These are phyloP conservation scores for Cydia fagiglandana DNA, from an alignment of 1,140 invertebrate genomes.

Conservation along the genomic window DNA sequence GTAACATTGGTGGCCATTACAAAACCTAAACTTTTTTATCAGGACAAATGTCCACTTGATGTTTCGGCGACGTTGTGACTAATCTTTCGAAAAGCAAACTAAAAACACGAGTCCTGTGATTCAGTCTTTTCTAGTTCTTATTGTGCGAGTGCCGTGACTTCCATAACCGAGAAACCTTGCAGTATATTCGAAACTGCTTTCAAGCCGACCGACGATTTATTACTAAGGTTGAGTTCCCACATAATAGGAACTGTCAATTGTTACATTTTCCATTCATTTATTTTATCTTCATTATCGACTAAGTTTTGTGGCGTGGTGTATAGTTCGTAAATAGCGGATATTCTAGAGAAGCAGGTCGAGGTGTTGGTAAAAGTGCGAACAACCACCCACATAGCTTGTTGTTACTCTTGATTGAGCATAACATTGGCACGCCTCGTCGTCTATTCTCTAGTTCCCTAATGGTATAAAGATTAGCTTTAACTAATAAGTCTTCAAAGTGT, in stretches of 20 bases:
- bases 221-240: constrained; percentile 69
- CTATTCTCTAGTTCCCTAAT: constrained; percentile 59
- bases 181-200: constrained; percentile 56
- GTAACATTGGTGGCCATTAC: constrained; percentile 79
- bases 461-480: constrained; percentile 31
- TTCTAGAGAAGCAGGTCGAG: constrained; percentile 35
- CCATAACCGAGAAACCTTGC: constrained; percentile 44
- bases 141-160: constrained; percentile 50
- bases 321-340: constrained; percentile 14
- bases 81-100: constrained; percentile 60
- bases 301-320: constrained; percentile 21
- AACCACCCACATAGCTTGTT: constrained; percentile 64
- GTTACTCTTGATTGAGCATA: constrained; percentile 77
- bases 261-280: constrained; percentile 59
- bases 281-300: constrained; percentile 35
- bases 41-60: constrained; percentile 78
- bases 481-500: constrained; percentile 8
- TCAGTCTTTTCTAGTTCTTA: constrained; percentile 48
- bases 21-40: constrained; percentile 79
- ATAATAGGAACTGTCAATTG: constrained; percentile 70
- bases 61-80: constrained; percentile 77
- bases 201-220: constrained; percentile 65
- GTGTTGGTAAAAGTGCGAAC: constrained; percentile 45
- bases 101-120: constrained; percentile 58
- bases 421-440: constrained; percentile 71